These are phyloP conservation scores for Philhelius pedissequus DNA, from an alignment of 2,888 invertebrate species.

Conservation along the genomic window DNA sequence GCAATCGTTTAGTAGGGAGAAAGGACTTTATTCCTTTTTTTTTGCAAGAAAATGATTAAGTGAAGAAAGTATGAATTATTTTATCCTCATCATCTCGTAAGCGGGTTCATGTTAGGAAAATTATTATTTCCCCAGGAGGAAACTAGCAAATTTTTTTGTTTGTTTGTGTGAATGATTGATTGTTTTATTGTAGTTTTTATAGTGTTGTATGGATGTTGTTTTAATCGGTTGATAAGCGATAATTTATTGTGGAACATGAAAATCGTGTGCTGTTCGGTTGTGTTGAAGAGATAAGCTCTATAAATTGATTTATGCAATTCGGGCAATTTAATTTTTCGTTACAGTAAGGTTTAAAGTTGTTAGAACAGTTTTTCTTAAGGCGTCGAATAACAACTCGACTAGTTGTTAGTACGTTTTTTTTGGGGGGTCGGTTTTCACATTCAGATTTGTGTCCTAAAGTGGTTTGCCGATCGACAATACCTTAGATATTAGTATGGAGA, in stretches of 20 bases:
- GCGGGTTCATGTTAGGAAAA: neutral
- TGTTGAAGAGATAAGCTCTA: neutral
- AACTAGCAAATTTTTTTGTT: neutral
- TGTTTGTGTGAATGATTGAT: neutral
- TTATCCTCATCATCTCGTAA: conserved; percentile 25
- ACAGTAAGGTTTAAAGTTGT: too few species aligned
- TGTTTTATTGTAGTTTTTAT: neutral
- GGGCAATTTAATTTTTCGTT: neutral
- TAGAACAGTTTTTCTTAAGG: too few species aligned
- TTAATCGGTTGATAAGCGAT: conserved; percentile 26
- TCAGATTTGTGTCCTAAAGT: too few species aligned
- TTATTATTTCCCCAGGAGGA: neutral
- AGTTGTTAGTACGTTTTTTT: too few species aligned
- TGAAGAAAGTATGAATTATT: conserved; percentile 23
- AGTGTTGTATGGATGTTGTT: neutral
- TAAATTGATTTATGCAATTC: neutral
- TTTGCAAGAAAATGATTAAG: conserved; percentile 28
- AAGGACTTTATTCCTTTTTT: neutral
- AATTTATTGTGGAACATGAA: neutral
- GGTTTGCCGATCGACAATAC: too few species aligned
- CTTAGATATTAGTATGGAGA: too few species aligned
- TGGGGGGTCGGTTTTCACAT: too few species aligned
- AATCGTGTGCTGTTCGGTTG: neutral
- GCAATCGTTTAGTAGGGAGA: neutral
- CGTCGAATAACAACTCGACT: too few species aligned